Evolutionary conservation across 2,113 vertebrate species (phyloP), one percentile per base, ranked within the genome.

Genomic region (Tetrao urogallus): DNA sequence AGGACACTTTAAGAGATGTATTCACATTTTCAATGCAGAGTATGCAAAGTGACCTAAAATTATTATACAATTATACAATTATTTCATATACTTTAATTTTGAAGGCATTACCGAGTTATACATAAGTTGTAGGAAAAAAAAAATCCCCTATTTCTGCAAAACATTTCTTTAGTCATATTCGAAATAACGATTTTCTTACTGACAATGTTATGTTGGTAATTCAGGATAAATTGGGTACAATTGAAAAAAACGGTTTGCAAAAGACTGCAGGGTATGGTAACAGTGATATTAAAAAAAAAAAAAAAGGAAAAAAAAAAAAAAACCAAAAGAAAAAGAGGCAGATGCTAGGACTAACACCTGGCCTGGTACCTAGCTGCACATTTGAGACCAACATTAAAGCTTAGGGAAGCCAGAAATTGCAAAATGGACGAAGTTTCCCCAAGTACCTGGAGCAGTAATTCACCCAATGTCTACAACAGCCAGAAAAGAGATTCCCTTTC

Each of bases 361-460:
- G 57, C 50, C 20, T 57, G 72, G 30, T 61, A 90, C 71, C 84
- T 79, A 72, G 38, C 11, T 74, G 58, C 67, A 69, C 47, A 28
- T 81, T 93, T 69, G 69, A 63, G 58, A 73, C n/a, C 17, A 58
- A 48, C 45, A 43, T 76, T 47, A 38, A 61, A 69, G 40, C 36
- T 66, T 57, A 25, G 34, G 57, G 43, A 70, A 93, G 79, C 27
- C n/a, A 89, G 82, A 86, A 90, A 66, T 5, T 52, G 32, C 60
- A 86, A 75, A 93, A 56, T 21, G 25, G 52, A 32, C 0, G 5
- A 93, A 95, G 83, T 93, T 96, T 94, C 79, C 80, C 64, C 3
- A 12, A 90, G 69, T 60, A 93, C 82, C 94, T 94, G 82, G 57
- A 79, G 58, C 18, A 80, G 52, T 11, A 63, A 88, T 92, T 91